Base-by-base conservation (phyloP, 2,797 vertebrate species). In the Apogon talboti region DNA sequence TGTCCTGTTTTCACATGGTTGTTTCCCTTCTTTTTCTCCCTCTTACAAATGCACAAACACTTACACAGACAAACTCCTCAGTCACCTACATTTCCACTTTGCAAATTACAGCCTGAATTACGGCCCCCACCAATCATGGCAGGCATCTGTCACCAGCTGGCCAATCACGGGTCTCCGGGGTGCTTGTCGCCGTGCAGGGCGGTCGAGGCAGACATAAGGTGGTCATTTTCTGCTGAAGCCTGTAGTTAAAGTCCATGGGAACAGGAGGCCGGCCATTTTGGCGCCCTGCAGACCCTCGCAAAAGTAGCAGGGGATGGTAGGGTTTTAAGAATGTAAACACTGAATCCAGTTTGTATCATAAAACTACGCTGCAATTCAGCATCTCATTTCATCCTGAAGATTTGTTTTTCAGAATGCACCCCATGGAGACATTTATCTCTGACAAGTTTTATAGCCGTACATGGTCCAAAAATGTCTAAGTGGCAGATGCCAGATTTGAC, bases 201-300 rank as follows among this genome's bases (percentile, higher is more conserved):
- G 76, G 89, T 87, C 67, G 37, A 67, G 55, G 70, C 70, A 41
- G 53, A 60, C 69, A 81, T 66, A 89, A 92, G 78, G 85, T 88
- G 87, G 81, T 93, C 87, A 92, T 93, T 93, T 93, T 88, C 83
- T 75, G 19, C 76, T 60, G 46, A 66, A 78, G 80, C 83, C 89
- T 92, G 82, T 92, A 92, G 69, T 93, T 93, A 92, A 64, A 79
- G 74, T 71, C 82, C 86, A 71, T 90, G 91, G 87, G 88, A 92
- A 91, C 75, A 67, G 70, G 57, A 80, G 84, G 85, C 72, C 68
- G 74, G 84, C 83, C 86, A 76, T 83, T 68, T 78, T 85, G 84
- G 79, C 67, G 80, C 79, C 85, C 81, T 73, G 74, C 57, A 77
- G 86, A 87, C 82, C 84, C 82, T 78, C 46, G 12, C 53, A 76